These are phyloP conservation scores for Smittia sp. DNA, from an alignment of 2,888 invertebrate genomes.

Conservation along the genomic window DNA sequence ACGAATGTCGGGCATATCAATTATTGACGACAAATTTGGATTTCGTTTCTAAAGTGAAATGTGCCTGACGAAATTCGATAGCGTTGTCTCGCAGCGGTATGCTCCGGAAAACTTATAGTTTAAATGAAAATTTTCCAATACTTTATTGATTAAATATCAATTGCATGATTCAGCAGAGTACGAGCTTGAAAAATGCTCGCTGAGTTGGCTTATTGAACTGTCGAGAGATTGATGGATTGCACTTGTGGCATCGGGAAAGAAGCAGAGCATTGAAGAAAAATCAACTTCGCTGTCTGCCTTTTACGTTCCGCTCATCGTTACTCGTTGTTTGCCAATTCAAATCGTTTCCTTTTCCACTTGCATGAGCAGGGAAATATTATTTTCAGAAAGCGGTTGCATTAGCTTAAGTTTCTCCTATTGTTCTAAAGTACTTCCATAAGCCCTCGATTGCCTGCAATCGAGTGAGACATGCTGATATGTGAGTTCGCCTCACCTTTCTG, in stretches of 20 bases:
- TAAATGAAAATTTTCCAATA: not conserved
- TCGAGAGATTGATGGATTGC: not conserved
- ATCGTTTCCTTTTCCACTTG: not conserved
- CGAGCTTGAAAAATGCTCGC: not conserved
- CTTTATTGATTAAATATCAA: not conserved
- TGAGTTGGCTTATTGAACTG: not conserved
- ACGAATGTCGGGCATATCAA: not conserved
- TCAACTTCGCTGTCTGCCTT: not conserved
- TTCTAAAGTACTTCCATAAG: not conserved
- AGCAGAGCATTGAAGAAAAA: not conserved
- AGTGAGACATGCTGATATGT: slow-evolving; percentile 2
- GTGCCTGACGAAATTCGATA: not conserved
- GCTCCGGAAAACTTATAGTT: not conserved
- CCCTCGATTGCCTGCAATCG: not conserved
- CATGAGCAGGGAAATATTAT: not conserved
- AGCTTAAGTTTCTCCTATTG: not conserved
- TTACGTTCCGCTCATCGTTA: not conserved
- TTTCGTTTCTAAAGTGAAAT: not conserved
- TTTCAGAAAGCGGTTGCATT: not conserved
- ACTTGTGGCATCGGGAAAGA: not conserved
- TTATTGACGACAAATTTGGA: not conserved
- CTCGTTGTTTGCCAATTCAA: not conserved
- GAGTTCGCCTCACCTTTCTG: not conserved
- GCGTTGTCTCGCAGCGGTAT: not conserved
- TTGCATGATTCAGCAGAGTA: not conserved